These are phyloP conservation scores for Danio kyathit DNA, from an alignment of 2,797 vertebrate species.

Conservation along the genomic window DNA sequence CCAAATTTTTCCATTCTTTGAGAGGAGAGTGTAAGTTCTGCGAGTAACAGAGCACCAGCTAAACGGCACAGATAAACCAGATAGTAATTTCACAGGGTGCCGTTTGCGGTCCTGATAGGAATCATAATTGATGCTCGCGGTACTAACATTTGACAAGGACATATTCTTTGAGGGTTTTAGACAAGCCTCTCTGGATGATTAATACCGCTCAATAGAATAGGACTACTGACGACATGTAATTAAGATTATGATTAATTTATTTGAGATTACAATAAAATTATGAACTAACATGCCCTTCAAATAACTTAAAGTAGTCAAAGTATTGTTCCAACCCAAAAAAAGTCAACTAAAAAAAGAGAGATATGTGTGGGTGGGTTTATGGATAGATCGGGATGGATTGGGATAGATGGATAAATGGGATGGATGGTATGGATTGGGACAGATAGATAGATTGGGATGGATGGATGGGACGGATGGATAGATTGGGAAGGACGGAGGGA, in stretches of 20 bases:
- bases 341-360: not conserved
- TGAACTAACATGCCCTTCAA: conserved; percentile 49
- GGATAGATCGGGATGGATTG: too few relatives aligned
- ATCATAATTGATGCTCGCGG: conserved; percentile 56
- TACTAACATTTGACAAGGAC: conserved; percentile 49
- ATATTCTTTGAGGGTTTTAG: conserved; percentile 46
- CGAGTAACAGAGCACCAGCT: not conserved
- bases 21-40: not conserved
- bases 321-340: not conserved
- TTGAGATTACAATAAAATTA: conserved; percentile 51
- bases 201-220: conserved; percentile 50
- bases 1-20: conserved; percentile 1
- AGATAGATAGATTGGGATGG: too few relatives aligned
- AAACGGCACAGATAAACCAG: conserved; percentile 35
- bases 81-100: conserved; percentile 48
- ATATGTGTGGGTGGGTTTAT: not conserved
- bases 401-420: too few relatives aligned
- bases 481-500: too few relatives aligned
- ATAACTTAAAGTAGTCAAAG: conserved; percentile 24
- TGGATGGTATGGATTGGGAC: too few relatives aligned
- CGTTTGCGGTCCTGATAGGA: conserved; percentile 32
- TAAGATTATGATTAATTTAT: conserved; percentile 61
- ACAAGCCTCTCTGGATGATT: conserved; percentile 55
- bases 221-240: conserved; percentile 57
- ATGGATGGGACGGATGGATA: too few relatives aligned